phyloP scores from a whole-genome alignment of 2,113 vertebrate genomes.

The Triplophysa rosa region DNA sequence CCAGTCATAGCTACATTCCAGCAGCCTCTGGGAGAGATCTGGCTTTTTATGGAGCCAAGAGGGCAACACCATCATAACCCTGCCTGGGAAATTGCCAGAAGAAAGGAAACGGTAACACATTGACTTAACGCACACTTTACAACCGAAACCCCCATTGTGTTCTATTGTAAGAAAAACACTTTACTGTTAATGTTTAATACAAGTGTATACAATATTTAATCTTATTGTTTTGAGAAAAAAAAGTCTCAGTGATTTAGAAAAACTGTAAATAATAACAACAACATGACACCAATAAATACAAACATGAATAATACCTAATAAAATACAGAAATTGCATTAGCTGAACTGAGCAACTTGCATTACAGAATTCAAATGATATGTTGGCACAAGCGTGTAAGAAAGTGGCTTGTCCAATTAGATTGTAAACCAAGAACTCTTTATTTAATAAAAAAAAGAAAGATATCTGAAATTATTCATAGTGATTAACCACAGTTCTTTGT shows the following conservation, averaged over 20 bases:
- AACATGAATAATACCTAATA: no score
- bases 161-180: background rate
- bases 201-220: background rate
- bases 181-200: background rate
- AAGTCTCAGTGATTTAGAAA: no score
- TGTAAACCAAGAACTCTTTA: background rate
- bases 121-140: background rate
- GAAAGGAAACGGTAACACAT: background rate
- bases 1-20: slow-evolving; percentile 36
- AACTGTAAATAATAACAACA: no score
- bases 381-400: background rate
- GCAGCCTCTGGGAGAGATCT: slow-evolving; percentile 27
- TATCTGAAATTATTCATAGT: background rate
- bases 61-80: slow-evolving; percentile 23
- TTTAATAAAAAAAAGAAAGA: background rate
- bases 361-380: background rate
- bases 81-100: slow-evolving; percentile 16
- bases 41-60: slow-evolving; percentile 16
- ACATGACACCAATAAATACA: no score
- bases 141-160: background rate
- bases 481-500: background rate
- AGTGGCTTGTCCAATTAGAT: background rate
- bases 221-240: no score
- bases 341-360: background rate
- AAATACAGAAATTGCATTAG: no score